Percentiles rank a stretch among this genome's conserved stretches.
Evolutionary conservation across 2,797 vertebrate genomes (phyloP).

Genomic region (Australoheros facetus): DNA sequence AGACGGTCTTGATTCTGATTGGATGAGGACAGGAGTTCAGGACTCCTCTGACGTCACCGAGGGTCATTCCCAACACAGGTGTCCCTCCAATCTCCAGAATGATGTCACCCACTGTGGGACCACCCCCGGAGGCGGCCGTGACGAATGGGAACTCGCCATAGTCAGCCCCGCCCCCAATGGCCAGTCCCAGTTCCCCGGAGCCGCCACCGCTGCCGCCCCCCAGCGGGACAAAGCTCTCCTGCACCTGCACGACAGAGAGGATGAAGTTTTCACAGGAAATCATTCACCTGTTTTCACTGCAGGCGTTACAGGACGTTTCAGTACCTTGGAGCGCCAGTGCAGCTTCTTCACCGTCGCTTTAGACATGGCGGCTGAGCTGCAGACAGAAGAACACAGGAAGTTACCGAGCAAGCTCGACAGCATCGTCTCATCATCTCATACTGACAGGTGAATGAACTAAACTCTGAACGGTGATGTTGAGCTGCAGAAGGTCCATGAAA

Average conservation of each 20-base stretch:
- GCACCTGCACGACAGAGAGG: conserved; percentile 60
- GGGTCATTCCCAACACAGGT: conserved; percentile 82
- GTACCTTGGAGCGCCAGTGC: conserved; percentile 83
- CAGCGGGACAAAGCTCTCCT: conserved; percentile 81
- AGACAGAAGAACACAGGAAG: conserved; percentile 7
- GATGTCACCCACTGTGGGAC: conserved; percentile 79
- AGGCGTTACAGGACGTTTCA: fast-evolving
- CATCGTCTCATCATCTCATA: background rate
- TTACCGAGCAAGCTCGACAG: conserved; percentile 18
- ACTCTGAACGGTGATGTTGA: background rate
- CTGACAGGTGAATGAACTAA: background rate
- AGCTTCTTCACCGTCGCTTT: conserved; percentile 82
- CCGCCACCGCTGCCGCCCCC: conserved; percentile 67
- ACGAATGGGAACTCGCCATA: conserved; percentile 84
- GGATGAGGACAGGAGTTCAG: conserved; percentile 83
- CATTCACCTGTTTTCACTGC: background rate
- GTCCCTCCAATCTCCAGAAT: conserved; percentile 83
- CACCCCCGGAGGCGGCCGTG: conserved; percentile 77
- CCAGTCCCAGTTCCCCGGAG: conserved; percentile 80
- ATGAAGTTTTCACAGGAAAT: background rate
- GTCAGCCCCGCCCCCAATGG: conserved; percentile 81
- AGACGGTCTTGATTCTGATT: conserved; percentile 83
- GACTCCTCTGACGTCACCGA: conserved; percentile 83
- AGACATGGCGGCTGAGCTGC: conserved; percentile 77
- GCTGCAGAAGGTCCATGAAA: background rate